These are phyloP conservation scores for Eupithecia pulchellata DNA, from an alignment of 2,888 invertebrate species.

Conservation along the genomic window DNA sequence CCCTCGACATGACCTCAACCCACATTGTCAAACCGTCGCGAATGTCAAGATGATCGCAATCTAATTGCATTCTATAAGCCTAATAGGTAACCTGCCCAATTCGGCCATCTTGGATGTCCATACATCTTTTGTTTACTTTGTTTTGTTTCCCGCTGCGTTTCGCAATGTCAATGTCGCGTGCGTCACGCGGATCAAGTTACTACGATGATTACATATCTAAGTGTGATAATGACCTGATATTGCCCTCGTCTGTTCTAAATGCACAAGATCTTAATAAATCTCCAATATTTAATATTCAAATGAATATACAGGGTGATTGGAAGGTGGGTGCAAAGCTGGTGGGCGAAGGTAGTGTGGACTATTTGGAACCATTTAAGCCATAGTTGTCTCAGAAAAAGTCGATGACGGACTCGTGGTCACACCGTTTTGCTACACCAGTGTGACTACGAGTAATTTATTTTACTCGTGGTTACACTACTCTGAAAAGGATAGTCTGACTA, in stretches of 20 bases:
- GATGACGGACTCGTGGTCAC: no score
- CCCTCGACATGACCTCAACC: conserved; percentile 7
- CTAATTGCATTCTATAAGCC: conserved; percentile 29
- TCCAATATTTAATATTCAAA: no score
- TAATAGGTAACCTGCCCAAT: conserved; percentile 11
- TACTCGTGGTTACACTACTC: no score
- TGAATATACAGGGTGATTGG: no score
- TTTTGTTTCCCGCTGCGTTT: neutral
- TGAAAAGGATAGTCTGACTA: no score
- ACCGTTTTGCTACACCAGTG: no score
- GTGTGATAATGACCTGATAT: neutral
- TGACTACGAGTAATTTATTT: no score
- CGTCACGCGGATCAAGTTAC: neutral
- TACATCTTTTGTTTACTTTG: conserved; percentile 9
- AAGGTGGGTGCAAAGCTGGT: no score
- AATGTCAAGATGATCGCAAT: conserved; percentile 14
- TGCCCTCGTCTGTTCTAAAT: neutral
- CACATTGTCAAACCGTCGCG: neutral
- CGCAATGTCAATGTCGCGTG: neutral
- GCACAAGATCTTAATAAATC: no score
- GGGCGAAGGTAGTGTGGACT: no score
- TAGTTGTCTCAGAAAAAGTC: no score
- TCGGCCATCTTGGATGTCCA: conserved; percentile 9
- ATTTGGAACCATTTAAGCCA: no score
- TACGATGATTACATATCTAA: neutral